Conservation (phyloP, 2,113 vertebrate genomes). For the Caranx melampygus region DNA sequence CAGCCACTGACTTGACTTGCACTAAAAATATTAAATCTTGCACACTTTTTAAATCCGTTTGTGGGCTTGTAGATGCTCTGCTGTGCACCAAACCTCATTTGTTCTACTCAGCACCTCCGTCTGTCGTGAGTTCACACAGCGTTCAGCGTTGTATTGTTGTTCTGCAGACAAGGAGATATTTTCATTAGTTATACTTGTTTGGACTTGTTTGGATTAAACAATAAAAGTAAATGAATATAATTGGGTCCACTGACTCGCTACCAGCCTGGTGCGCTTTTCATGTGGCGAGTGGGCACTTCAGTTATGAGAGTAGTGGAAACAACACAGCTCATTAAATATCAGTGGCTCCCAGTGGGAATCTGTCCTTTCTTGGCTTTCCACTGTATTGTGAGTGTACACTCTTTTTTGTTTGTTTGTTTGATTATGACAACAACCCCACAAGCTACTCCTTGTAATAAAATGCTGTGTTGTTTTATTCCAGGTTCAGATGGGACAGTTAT, state of each 20-base stretch:
- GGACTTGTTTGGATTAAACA: constrained; percentile 31
- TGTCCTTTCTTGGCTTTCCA: constrained; percentile 13
- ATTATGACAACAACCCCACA: neutral
- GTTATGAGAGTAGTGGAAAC: constrained; percentile 11
- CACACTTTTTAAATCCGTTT: too few relatives aligned
- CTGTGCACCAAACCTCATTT: neutral
- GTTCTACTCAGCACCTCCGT: constrained; percentile 17
- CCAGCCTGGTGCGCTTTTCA: constrained; percentile 25
- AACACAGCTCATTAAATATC: constrained; percentile 47
- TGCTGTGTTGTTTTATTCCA: neutral
- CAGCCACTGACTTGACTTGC: too few relatives aligned
- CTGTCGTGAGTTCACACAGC: neutral
- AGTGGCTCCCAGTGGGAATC: constrained; percentile 22
- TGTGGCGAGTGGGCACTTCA: constrained; percentile 18
- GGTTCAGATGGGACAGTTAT: neutral
- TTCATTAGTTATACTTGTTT: constrained; percentile 28
- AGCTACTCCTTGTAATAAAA: neutral
- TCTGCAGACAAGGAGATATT: constrained; percentile 3
- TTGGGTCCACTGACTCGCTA: constrained; percentile 25
- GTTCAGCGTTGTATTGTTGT: neutral
- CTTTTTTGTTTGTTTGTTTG: neutral
- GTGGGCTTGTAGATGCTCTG: too few relatives aligned
- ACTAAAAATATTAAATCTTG: too few relatives aligned
- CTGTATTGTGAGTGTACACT: constrained; percentile 16
- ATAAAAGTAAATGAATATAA: constrained; percentile 36